Evolutionary conservation across 1,140 invertebrate species (phyloP).

Genomic region (Hestina assimilis): DNA sequence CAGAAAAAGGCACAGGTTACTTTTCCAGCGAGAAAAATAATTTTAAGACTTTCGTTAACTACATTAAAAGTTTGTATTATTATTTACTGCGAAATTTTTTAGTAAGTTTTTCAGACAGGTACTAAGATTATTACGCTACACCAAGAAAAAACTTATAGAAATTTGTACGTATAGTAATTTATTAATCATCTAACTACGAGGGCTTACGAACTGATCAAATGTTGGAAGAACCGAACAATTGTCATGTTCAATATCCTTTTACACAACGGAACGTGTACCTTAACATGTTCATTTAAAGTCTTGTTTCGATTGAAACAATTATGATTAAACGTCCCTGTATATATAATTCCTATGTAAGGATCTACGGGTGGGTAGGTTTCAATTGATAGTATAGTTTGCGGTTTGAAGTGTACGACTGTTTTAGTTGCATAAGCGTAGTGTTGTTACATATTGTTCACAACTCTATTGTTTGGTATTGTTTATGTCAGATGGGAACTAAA

Average conservation of each 20-base stretch:
- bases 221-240: too few species aligned
- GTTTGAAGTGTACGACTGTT: slow-evolving; percentile 41
- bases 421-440: slow-evolving; percentile 30
- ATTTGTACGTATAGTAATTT: too few species aligned
- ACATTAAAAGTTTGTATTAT: too few species aligned
- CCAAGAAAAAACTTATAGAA: too few species aligned
- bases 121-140: too few species aligned
- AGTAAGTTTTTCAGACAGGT: too few species aligned
- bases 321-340: not conserved
- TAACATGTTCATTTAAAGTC: not conserved
- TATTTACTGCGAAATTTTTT: too few species aligned
- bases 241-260: not conserved
- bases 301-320: not conserved
- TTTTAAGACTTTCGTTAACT: too few species aligned
- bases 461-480: slow-evolving; percentile 28
- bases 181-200: too few species aligned
- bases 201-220: too few species aligned
- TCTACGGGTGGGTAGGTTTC: slow-evolving; percentile 51
- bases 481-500: slow-evolving; percentile 28
- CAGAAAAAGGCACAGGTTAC: too few species aligned
- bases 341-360: slow-evolving; percentile 25
- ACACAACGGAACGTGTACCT: not conserved
- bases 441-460: slow-evolving; percentile 31
- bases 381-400: slow-evolving; percentile 54
- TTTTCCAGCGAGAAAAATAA: too few species aligned